Evolutionary conservation across 2,888 invertebrate species (phyloP), one percentile per base, ranked within the genome.

Genomic region (Phania funesta): DNA sequence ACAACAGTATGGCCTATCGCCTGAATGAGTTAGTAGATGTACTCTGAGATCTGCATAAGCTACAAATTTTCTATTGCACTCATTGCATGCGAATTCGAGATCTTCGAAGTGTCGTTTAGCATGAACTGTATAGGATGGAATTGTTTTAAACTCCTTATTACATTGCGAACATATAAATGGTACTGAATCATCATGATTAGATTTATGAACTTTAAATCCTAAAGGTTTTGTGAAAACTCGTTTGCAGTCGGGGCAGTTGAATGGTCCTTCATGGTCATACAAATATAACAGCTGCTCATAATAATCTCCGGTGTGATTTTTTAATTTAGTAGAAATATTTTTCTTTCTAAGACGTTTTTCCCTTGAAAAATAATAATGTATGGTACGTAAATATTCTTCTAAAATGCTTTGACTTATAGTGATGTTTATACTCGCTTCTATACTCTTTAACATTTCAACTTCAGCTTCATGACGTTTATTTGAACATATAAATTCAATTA

Each of bases 111-210:
- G 83, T 0, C 83, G 70, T 35, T 80, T 65, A 9, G 83, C 80
- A 75, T 80, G 80, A 20, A 74, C 52, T 20, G 56, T 78, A 44
- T 71, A 83, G 0, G 75, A 44, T 22, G 58, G 65, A 13, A 54
- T 52, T 16, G 64, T 74, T 54, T 26, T 70, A 6, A 60, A 80
- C 16, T 58, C 75, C 60, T 83, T 83, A 8, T 56, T 41, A 32
- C 83, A 83, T 9, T 71, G 46, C 0, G 80, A 80, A 56, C 83
- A 83, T 18, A 16, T 60, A 18, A 80, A 73, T 44, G 84, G 71
- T 52, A 46, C 26, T 4, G 68, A 79, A 26, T 75, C 67, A 50
- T 79, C 68, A 68, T 84, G 84, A 52, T 64, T 76, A 2, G 76
- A 71, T 79, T 74, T 75, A 8, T 84, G 84, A 9, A 73, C 38